These are phyloP conservation scores for Calyptommatus sinebrachiatus DNA, from an alignment of 2,113 vertebrate species.

Conservation along the genomic window DNA sequence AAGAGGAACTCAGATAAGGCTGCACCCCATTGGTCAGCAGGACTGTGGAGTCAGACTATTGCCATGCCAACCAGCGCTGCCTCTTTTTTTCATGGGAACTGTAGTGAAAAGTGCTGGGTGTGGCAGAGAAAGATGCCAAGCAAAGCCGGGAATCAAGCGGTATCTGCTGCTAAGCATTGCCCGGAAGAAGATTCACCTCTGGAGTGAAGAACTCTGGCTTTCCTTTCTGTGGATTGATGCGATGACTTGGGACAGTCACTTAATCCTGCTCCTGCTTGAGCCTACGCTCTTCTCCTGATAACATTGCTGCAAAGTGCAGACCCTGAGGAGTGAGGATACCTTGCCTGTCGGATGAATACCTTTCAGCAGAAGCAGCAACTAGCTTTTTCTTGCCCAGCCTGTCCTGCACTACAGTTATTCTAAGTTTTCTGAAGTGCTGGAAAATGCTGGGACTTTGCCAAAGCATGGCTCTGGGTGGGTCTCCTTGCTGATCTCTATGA, in stretches of 20 bases:
- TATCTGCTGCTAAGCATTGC: slow-evolving; percentile 27
- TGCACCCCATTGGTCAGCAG: slow-evolving; percentile 67
- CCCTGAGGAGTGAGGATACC: background rate
- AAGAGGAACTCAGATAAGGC: slow-evolving; percentile 49
- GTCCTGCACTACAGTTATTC: background rate
- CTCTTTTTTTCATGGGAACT: slow-evolving; percentile 56
- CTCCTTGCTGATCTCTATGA: fast-evolving
- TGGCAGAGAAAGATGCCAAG: slow-evolving; percentile 58
- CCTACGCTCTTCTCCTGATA: slow-evolving; percentile 15
- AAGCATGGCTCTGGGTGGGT: background rate
- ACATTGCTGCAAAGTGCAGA: slow-evolving; percentile 23
- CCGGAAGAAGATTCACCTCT: background rate
- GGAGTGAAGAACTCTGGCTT: background rate
- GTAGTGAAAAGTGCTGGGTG: slow-evolving; percentile 56
- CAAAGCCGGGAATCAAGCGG: slow-evolving; percentile 30
- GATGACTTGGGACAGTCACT: background rate
- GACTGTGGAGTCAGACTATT: slow-evolving; percentile 80
- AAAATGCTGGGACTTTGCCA: background rate
- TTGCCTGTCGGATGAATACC: background rate
- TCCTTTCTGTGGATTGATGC: too few species aligned
- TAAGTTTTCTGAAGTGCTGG: background rate
- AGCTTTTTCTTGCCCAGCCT: background rate
- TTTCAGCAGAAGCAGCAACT: background rate
- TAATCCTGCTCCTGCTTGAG: background rate
- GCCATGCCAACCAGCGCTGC: slow-evolving; percentile 76